phyloP scores from a whole-genome alignment of 2,797 vertebrate species.

The Intellagama lesueurii region DNA sequence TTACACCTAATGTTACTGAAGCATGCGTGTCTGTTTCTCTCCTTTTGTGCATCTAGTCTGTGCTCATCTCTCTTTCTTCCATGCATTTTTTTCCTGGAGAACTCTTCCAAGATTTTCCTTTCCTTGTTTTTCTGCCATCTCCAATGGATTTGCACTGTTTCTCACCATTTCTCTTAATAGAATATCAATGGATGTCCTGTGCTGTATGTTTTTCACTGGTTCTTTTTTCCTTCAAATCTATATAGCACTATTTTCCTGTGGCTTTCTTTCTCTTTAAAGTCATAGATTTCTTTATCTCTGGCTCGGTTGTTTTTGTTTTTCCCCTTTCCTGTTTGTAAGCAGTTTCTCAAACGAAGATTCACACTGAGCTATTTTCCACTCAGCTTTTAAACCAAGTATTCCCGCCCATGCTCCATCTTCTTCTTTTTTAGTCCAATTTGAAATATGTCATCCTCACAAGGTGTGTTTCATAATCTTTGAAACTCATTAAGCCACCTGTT shows the following conservation, averaged over 20 bases:
- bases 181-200: not conserved
- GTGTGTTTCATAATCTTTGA: not conserved
- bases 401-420: not conserved
- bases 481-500: not conserved
- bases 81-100: not conserved
- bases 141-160: not conserved
- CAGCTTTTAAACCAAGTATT: not conserved
- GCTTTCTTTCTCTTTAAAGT: not conserved
- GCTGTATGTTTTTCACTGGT: not conserved
- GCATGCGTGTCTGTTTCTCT: not conserved
- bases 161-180: not conserved
- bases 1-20: constrained; percentile 28
- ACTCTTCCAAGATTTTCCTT: not conserved
- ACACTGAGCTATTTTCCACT: not conserved
- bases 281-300: not conserved
- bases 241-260: not conserved
- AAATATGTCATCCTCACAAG: constrained; percentile 3
- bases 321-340: not conserved
- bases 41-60: not conserved
- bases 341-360: not conserved
- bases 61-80: not conserved
- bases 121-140: not conserved
- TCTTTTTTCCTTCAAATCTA: not conserved
- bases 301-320: not conserved
- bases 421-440: not conserved